phyloP scores from a whole-genome alignment of 2,888 invertebrate genomes.

The Endomychus coccineus region DNA sequence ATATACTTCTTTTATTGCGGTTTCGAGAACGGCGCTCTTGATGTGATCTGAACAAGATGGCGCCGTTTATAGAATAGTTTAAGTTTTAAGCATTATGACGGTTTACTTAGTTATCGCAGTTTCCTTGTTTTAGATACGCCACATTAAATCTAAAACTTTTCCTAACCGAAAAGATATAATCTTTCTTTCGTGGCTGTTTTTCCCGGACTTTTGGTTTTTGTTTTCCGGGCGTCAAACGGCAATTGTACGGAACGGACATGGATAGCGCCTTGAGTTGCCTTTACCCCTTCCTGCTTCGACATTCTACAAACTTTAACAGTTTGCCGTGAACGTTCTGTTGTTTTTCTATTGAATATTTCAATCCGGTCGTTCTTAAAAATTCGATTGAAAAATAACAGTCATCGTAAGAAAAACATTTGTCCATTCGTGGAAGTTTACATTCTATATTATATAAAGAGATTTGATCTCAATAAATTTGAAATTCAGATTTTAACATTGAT shows the following conservation, averaged over 20 bases:
- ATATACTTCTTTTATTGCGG: too few relatives aligned
- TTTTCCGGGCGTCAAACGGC: conserved; percentile 34
- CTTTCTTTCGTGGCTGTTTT: conserved; percentile 25
- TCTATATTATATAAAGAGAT: too few relatives aligned
- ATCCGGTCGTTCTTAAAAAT: too few relatives aligned
- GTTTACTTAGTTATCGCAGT: conserved; percentile 34
- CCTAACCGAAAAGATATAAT: conserved; percentile 30
- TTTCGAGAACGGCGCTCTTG: too few relatives aligned
- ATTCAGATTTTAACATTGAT: too few relatives aligned
- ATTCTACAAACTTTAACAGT: too few relatives aligned
- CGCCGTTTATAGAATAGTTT: conserved; percentile 23
- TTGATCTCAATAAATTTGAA: too few relatives aligned
- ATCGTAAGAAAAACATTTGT: too few relatives aligned
- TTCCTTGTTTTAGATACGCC: conserved; percentile 36
- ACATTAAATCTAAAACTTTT: conserved; percentile 38
- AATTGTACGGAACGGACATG: conserved; percentile 37
- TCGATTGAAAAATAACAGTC: too few relatives aligned
- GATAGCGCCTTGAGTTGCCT: conserved; percentile 28
- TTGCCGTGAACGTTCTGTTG: too few relatives aligned
- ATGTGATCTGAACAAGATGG: conserved; percentile 24
- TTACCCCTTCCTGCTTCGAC: not conserved
- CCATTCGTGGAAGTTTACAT: too few relatives aligned
- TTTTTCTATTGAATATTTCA: too few relatives aligned
- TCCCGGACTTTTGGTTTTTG: conserved; percentile 30
- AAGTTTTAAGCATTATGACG: conserved; percentile 32